Evolutionary conservation across 2,888 invertebrate species (phyloP).

Genomic region (Volucella zonaria): DNA sequence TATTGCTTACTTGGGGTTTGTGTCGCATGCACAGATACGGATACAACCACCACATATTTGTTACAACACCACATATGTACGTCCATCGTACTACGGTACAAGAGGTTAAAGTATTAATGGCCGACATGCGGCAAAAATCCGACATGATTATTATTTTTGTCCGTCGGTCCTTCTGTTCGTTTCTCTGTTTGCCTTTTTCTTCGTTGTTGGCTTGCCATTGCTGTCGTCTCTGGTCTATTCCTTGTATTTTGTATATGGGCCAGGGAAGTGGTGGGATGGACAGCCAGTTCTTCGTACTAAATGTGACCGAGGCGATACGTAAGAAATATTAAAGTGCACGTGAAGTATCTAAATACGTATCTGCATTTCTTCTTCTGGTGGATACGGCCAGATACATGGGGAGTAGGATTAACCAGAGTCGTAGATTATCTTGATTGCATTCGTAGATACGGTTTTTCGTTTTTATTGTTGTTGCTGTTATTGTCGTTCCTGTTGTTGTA

Average conservation of each 20-base stretch:
- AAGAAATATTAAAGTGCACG: conserved; percentile 57
- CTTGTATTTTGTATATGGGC: neutral
- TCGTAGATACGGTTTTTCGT: conserved; percentile 61
- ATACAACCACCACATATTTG: neutral
- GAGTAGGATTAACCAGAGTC: conserved; percentile 61
- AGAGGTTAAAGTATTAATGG: conserved; percentile 74
- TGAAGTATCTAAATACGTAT: conserved; percentile 67
- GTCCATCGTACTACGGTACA: conserved; percentile 60
- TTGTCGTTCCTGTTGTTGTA: no score
- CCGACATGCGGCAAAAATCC: conserved; percentile 73
- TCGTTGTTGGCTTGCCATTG: no score
- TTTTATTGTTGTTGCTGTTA: neutral
- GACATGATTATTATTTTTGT: conserved; percentile 68
- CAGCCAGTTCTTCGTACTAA: conserved; percentile 55
- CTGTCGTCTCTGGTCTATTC: conserved; percentile 3
- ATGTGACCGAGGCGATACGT: conserved; percentile 31
- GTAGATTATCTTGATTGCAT: conserved; percentile 72
- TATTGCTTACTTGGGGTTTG: conserved; percentile 71
- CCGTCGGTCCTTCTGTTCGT: conserved; percentile 23
- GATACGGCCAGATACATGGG: conserved; percentile 34
- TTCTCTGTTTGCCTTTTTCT: neutral
- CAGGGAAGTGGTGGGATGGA: conserved; percentile 12
- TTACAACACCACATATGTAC: neutral
- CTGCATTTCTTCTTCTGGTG: conserved; percentile 56
- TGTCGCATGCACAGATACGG: conserved; percentile 59